These are phyloP conservation scores for Dasypogon diadema DNA, from an alignment of 2,888 invertebrate genomes.

Conservation along the genomic window DNA sequence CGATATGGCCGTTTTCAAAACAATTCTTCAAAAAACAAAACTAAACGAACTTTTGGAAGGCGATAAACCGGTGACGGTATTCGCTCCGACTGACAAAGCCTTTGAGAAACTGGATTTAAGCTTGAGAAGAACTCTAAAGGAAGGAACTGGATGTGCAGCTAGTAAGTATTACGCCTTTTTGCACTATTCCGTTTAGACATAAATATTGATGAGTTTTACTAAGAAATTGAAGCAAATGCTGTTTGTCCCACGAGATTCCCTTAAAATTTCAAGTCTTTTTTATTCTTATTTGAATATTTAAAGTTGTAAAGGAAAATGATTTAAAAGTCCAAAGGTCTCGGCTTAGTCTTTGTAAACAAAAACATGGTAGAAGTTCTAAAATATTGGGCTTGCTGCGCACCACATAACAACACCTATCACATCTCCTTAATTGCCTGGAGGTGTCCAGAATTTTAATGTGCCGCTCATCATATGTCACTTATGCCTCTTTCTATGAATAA, in stretches of 20 bases:
- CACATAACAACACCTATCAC: background rate
- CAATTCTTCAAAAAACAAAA: constrained; percentile 72
- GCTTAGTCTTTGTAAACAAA: background rate
- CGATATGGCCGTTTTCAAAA: constrained; percentile 72
- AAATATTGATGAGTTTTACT: background rate
- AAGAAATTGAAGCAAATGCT: background rate
- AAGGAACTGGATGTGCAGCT: constrained; percentile 73
- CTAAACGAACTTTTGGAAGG: constrained; percentile 71
- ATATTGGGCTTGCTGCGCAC: background rate
- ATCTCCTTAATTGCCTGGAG: background rate
- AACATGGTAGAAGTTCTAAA: background rate
- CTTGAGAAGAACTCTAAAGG: constrained; percentile 70
- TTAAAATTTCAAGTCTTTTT: too few relatives aligned
- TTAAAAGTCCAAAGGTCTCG: background rate
- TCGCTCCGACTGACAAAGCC: constrained; percentile 77
- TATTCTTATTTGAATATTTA: too few relatives aligned
- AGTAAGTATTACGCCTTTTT: constrained; percentile 73
- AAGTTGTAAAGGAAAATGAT: background rate
- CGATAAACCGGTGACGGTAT: constrained; percentile 72
- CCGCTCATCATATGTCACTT: background rate
- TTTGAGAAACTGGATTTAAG: constrained; percentile 73
- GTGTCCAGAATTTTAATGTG: constrained; percentile 3
- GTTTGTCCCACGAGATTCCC: background rate
- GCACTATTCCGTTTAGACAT: background rate
- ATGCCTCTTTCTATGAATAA: background rate